phyloP scores from a whole-genome alignment of 30 jellyfish, hydroid and myxozoan species.

The Aurelia coerulea region DNA sequence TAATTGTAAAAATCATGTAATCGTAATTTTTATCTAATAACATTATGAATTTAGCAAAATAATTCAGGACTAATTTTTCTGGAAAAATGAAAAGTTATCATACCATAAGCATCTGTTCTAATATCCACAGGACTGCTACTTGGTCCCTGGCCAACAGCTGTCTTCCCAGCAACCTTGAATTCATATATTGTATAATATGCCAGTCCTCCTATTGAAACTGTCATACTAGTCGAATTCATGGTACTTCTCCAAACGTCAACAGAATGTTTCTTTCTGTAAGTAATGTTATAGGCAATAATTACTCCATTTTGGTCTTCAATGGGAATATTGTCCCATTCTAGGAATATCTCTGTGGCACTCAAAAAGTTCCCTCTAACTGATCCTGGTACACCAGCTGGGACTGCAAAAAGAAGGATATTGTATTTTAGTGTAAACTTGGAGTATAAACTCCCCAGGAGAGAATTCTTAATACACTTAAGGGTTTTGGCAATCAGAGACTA shows the following conservation, averaged over 20 bases:
- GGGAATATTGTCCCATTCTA: constrained; percentile 41
- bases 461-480: too few species aligned
- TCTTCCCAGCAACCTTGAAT: constrained; percentile 52
- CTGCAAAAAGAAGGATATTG: not conserved
- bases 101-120: constrained; percentile 69
- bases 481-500: too few species aligned
- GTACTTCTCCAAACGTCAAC: constrained; percentile 25
- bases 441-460: too few species aligned
- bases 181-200: constrained; percentile 32
- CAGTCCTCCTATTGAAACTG: constrained; percentile 8
- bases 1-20: too few species aligned
- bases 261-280: constrained; percentile 11
- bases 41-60: too few species aligned
- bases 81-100: not conserved
- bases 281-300: constrained; percentile 23
- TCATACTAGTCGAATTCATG: not conserved
- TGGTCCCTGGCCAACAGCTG: constrained; percentile 52
- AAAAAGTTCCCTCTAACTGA: constrained; percentile 12
- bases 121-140: constrained; percentile 10
- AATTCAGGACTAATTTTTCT: too few species aligned
- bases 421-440: too few species aligned
- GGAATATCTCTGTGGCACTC: constrained; percentile 27
- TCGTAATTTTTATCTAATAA: too few species aligned
- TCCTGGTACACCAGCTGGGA: constrained; percentile 29
- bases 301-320: constrained; percentile 38